Evolutionary conservation across 2,797 vertebrate genomes (phyloP), one percentile per base, ranked within the genome.

Genomic region (Pangasius sanitwongsei): DNA sequence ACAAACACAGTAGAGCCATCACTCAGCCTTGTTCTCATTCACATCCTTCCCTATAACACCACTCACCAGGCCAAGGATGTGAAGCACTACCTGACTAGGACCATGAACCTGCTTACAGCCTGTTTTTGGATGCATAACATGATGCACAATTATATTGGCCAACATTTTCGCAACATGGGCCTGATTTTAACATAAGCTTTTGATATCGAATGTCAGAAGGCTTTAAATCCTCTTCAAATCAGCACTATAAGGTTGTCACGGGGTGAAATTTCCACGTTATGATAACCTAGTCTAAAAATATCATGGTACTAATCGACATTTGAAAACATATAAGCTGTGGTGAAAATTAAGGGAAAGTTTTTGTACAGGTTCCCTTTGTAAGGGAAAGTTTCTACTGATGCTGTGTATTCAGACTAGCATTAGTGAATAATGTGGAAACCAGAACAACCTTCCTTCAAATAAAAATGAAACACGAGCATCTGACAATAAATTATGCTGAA

Each of bases 41-140:
- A 87, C 87, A 86, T 88, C 89, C 89, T 93, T 91, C 90, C 84
- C 61, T 86, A 91, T 28, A 89, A 90, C 89, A 87, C 31, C 61
- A 50, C 77, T 87, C 67, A 11, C 48, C 65, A 87, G 91, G 91
- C 91, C 89, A 81, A 75, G 86, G 70, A 72, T 44, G 13, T 63
- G 85, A 90, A 74, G 31, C 67, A 65, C 41, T 3, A 9, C 80
- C 18, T 13, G 28, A 11, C 25, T 37, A 69, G 31, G 34, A 25
- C 83, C 53, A 48, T 77, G 63, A 85, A 48, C 34, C 65, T 81
- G 20, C 11, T 72, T 12, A 67, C 7, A 85, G 67, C 41, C 31
- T 4, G n/a, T 65, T 86, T 53, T 83, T 25, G 2, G 25, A 44
- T 44, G 5, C 15, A 69, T 0, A 67, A 23, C 13, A 67, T 67